phyloP scores from a whole-genome alignment of 2,113 vertebrate species.

The Willisornis vidua region DNA sequence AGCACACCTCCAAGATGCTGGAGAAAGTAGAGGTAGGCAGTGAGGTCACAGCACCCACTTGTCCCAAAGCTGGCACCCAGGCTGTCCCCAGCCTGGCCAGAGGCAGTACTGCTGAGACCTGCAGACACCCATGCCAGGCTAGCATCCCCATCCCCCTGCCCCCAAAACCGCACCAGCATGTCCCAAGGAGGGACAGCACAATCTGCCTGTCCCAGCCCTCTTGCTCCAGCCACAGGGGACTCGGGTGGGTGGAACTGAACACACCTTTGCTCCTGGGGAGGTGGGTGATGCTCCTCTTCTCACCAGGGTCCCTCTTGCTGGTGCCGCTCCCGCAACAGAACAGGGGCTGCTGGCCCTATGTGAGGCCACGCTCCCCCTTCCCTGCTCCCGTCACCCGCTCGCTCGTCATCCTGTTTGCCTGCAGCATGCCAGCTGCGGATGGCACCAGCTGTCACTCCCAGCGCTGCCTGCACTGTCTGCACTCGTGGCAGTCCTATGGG shows the following conservation, averaged over 20 bases:
- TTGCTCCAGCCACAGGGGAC: background rate
- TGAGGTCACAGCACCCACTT: background rate
- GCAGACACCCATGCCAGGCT: background rate
- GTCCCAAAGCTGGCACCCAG: background rate
- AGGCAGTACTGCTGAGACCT: background rate
- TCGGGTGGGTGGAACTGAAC: background rate
- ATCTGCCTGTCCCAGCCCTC: background rate
- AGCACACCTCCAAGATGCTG: background rate
- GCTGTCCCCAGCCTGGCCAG: background rate
- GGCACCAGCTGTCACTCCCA: slow-evolving; percentile 72
- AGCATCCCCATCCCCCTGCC: rapidly evolving
- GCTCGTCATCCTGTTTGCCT: slow-evolving; percentile 37
- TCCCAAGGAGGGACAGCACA: background rate
- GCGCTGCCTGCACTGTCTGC: slow-evolving; percentile 53
- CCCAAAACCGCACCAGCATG: background rate
- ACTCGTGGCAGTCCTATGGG: background rate
- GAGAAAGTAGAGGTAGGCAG: background rate
- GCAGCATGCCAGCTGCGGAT: slow-evolving; percentile 43
- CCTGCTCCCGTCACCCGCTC: background rate
- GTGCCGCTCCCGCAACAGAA: background rate
- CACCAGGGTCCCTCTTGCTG: rapidly evolving
- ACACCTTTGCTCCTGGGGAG: slow-evolving; percentile 11
- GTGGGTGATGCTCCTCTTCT: background rate
- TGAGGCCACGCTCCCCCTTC: background rate
- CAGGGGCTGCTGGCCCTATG: background rate